Evolutionary conservation across 2,888 invertebrate genomes (phyloP), one percentile per base, ranked within the genome.

Genomic region (Lepidochrysops patricia): DNA sequence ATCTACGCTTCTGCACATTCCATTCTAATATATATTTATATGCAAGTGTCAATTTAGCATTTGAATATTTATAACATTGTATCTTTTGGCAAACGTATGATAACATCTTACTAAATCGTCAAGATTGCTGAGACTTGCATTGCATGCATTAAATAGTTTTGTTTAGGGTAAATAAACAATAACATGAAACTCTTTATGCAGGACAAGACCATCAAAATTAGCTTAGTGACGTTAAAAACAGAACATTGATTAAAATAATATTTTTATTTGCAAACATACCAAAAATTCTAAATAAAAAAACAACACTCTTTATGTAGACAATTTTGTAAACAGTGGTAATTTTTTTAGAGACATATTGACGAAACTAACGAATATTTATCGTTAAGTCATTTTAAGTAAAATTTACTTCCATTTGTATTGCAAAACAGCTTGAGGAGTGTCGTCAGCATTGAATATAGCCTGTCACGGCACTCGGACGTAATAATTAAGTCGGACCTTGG

Each of bases 1-100:
- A 84, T 85, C 85, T 82, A 77, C 70, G 84, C 84, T 86, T 86
- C 77, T 76, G 78, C 80, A 87, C 85, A 77, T 82, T 83, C 79
- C 80, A 79, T 75, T 76, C 63, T 61, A 82, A 83, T 84, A 82
- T 85, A 78, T 86, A 87, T 88, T 88, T 88, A 86, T 87, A 77
- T 77, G 70, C 88, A 85, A 87, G 88, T 71, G 70, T 85, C 74
- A 82, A 86, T 88, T 88, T 88, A 84, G 87, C 85, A 82, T 76
- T 69, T 67, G 67, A 67, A 52, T 59, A 32, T 60, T 57, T 62
- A 64, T 62, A 34, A 68, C 66, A 66, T n/a, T n/a, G n/a, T 65
- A 64, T 61, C 64, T 63, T 69, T 73, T 76, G 80, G 78, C 74
- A 77, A 76, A 77, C 77, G 80, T 72, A 70, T 59, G 61, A 52